Conservation (phyloP, 2,888 invertebrate genomes). For the Incurvaria masculella region DNA sequence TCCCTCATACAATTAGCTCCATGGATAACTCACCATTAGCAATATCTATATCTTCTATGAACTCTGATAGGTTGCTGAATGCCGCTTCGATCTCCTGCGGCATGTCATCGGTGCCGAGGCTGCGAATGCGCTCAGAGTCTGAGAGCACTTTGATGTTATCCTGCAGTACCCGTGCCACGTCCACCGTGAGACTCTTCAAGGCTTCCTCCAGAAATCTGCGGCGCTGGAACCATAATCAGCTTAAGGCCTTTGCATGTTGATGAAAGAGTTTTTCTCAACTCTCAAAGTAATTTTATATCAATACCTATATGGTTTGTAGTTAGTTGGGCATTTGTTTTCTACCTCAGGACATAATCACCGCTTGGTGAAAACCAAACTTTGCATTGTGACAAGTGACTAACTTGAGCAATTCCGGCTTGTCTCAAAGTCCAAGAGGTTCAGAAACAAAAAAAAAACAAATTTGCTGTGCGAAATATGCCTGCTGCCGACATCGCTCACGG, state of each 20-base stretch:
- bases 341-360: neutral
- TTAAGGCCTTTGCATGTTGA: neutral
- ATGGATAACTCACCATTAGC: constrained; percentile 77
- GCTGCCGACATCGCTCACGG: no score
- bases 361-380: neutral
- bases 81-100: constrained; percentile 59
- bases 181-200: constrained; percentile 65
- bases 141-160: constrained; percentile 59
- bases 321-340: neutral
- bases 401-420: neutral
- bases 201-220: constrained; percentile 69
- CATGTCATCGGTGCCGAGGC: constrained; percentile 43
- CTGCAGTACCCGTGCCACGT: constrained; percentile 64
- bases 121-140: constrained; percentile 41
- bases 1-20: no score
- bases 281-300: neutral
- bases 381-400: neutral
- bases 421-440: no score
- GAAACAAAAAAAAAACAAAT: neutral
- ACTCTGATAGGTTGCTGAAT: constrained; percentile 65
- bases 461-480: constrained; percentile 3
- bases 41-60: constrained; percentile 72
- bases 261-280: neutral
- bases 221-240: constrained; percentile 47
- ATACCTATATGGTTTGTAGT: neutral